Percentiles rank a stretch among this genome's conserved stretches.
These are phyloP conservation scores for Cepphus grylle DNA, from an alignment of 2,113 vertebrate species.

Conservation along the genomic window DNA sequence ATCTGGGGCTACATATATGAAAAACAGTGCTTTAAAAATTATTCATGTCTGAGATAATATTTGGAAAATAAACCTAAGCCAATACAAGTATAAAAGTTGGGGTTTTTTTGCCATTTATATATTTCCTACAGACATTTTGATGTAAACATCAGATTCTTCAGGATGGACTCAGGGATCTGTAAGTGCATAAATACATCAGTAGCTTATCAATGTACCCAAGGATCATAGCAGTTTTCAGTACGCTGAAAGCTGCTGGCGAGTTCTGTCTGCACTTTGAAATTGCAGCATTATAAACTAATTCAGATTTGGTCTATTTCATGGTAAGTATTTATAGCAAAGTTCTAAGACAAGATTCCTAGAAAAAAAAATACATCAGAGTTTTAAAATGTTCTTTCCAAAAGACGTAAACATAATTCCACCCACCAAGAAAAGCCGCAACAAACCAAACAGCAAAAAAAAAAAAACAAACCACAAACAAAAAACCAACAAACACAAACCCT, in stretches of 20 bases:
- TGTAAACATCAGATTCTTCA: neutral
- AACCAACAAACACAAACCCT: neutral
- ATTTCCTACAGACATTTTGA: neutral
- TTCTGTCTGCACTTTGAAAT: neutral
- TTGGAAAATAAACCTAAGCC: neutral
- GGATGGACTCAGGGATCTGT: neutral
- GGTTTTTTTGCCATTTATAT: neutral
- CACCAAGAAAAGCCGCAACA: neutral
- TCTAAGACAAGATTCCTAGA: neutral
- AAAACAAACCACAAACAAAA: neutral
- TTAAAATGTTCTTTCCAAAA: neutral
- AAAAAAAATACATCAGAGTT: neutral
- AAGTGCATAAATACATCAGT: neutral
- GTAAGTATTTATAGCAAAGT: neutral
- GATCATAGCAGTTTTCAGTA: neutral
- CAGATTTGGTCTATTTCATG: neutral
- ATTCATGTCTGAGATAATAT: neutral
- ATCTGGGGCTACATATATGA: neutral
- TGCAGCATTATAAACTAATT: neutral
- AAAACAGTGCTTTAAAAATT: neutral
- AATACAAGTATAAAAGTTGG: neutral
- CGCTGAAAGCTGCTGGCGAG: neutral
- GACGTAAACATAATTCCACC: neutral
- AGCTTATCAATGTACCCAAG: neutral
- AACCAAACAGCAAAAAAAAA: no score